These are phyloP conservation scores for Gobiocypris rarus DNA, from an alignment of 2,113 vertebrate genomes.

Conservation along the genomic window DNA sequence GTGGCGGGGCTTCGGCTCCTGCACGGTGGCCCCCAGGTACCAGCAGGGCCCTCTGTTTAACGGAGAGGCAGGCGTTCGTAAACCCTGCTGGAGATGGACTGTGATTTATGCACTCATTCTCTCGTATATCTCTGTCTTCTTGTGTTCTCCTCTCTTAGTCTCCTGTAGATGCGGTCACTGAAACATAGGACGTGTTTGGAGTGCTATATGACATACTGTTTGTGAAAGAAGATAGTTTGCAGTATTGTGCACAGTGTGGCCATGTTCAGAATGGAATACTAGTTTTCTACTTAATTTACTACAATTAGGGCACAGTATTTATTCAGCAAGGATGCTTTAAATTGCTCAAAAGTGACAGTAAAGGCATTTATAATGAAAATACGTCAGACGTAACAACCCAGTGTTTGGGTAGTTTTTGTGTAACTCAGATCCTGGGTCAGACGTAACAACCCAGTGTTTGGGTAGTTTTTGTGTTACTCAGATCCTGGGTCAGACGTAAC, in stretches of 20 bases:
- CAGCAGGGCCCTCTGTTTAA: conserved; percentile 34
- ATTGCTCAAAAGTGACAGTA: too few relatives aligned
- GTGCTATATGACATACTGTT: background rate
- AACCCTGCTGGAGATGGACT: conserved; percentile 40
- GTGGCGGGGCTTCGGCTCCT: conserved; percentile 31
- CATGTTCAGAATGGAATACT: background rate
- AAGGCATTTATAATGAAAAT: too few relatives aligned
- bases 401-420: too few relatives aligned
- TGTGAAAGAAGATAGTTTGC: background rate
- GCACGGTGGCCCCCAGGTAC: conserved; percentile 24
- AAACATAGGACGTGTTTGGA: background rate
- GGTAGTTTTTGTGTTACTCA: too few relatives aligned
- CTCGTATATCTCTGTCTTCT: conserved; percentile 32
- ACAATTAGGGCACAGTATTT: too few relatives aligned
- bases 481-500: too few relatives aligned
- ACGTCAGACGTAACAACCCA: too few relatives aligned
- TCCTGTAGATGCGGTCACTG: background rate
- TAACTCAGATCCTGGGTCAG: too few relatives aligned
- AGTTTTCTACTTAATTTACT: background rate
- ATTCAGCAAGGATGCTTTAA: too few relatives aligned
- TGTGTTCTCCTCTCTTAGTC: background rate
- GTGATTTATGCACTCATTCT: conserved; percentile 35
- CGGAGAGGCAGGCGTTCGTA: conserved; percentile 33
- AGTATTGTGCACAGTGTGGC: background rate
- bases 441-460: too few relatives aligned